phyloP scores from a whole-genome alignment of 2,797 vertebrate genomes.

The Pseudochirops cupreus region DNA sequence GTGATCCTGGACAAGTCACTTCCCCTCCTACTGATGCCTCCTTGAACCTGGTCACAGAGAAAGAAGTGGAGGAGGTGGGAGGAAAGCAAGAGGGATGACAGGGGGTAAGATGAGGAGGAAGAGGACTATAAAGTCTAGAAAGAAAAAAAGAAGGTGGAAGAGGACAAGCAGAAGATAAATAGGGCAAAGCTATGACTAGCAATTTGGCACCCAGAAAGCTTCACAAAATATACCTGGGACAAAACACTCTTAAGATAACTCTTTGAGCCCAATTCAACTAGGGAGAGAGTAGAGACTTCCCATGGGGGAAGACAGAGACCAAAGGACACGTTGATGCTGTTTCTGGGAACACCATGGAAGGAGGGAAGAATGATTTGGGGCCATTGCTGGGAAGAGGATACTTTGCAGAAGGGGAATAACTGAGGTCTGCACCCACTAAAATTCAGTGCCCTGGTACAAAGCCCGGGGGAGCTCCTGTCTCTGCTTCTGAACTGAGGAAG shows the following conservation, averaged over 20 bases:
- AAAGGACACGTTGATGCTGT: background rate
- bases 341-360: background rate
- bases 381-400: background rate
- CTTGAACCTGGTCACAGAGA: background rate
- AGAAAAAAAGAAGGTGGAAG: background rate
- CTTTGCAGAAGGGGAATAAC: background rate
- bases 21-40: background rate
- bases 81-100: background rate
- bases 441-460: background rate
- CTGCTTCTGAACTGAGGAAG: background rate
- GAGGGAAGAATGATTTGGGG: background rate
- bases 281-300: background rate
- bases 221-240: background rate
- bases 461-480: background rate
- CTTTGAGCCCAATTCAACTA: background rate
- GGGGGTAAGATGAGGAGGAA: background rate
- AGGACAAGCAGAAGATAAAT: background rate
- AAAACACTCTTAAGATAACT: background rate
- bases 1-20: background rate
- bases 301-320: conserved; percentile 12
- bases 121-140: background rate
- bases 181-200: background rate
- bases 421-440: background rate
- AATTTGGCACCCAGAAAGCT: background rate
- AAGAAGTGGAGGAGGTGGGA: background rate